Conservation (phyloP, 2,797 vertebrate species). For the Malacoctenus gilli region DNA sequence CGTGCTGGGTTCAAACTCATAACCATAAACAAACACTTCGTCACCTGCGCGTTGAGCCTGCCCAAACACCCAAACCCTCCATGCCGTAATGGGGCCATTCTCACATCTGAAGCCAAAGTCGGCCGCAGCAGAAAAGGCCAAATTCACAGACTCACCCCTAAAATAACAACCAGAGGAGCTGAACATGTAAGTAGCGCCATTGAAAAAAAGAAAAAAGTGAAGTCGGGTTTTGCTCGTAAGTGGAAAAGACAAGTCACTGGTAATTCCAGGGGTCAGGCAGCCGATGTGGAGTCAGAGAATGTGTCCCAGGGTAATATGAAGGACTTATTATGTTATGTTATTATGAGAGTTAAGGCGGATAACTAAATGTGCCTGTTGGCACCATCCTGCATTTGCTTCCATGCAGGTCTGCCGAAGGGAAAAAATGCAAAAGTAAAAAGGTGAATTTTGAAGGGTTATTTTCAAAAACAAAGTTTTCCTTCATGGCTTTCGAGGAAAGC, state of each 20-base stretch:
- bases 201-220: conserved; percentile 64
- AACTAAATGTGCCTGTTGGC: conserved; percentile 51
- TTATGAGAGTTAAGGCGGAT: conserved; percentile 50
- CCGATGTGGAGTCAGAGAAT: conserved; percentile 63
- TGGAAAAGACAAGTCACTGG: conserved; percentile 76
- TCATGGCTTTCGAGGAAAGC: conserved; percentile 33
- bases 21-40: conserved; percentile 83
- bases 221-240: conserved; percentile 40
- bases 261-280: conserved; percentile 57
- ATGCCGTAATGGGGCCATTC: conserved; percentile 74
- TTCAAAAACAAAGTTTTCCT: conserved; percentile 13
- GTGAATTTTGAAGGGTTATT: conserved; percentile 26
- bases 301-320: conserved; percentile 52
- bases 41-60: conserved; percentile 72
- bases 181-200: conserved; percentile 60
- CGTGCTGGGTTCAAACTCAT: conserved; percentile 74
- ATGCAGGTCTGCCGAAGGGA: conserved; percentile 18
- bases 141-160: conserved; percentile 62
- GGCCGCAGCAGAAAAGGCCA: conserved; percentile 58
- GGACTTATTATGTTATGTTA: conserved; percentile 58
- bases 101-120: conserved; percentile 60
- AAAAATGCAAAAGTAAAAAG: conserved; percentile 33
- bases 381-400: conserved; percentile 20
- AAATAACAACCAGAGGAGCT: conserved; percentile 69
- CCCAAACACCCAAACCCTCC: conserved; percentile 73